phyloP scores from a whole-genome alignment of 92 coral and sea anemone genomes.

The Muricea muricata region DNA sequence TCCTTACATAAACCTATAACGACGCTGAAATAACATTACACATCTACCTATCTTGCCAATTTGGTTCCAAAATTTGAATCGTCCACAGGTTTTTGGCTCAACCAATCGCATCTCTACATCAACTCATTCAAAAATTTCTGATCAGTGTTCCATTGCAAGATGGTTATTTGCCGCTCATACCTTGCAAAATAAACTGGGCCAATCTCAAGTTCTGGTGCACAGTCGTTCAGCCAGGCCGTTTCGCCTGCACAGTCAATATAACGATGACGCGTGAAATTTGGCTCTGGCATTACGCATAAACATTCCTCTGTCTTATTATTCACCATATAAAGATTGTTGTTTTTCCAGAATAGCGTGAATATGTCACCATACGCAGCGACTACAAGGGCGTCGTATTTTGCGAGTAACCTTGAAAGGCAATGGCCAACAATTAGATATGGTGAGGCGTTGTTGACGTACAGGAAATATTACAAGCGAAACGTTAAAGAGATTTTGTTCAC shows the following conservation, averaged over 20 bases:
- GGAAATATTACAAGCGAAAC: too few species aligned
- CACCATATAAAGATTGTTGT: constrained; percentile 69
- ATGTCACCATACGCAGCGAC: constrained; percentile 85
- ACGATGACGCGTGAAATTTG: constrained; percentile 81
- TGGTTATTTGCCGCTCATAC: background rate
- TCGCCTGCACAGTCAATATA: constrained; percentile 84
- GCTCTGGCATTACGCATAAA: constrained; percentile 70
- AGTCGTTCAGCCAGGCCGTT: constrained; percentile 71
- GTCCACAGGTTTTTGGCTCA: too few species aligned
- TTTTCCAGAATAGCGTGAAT: constrained; percentile 78
- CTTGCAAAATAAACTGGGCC: constrained; percentile 12
- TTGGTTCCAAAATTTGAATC: too few species aligned
- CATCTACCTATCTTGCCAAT: too few species aligned
- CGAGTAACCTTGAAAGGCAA: constrained; percentile 64
- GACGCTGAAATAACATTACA: too few species aligned
- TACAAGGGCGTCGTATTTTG: constrained; percentile 70
- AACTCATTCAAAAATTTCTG: too few species aligned
- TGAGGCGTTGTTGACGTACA: too few species aligned
- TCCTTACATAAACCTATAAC: too few species aligned
- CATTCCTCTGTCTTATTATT: constrained; percentile 75
- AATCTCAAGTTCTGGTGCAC: constrained; percentile 44
- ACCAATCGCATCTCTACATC: too few species aligned
- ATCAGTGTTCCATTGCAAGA: background rate
- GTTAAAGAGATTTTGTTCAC: too few species aligned
- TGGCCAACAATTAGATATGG: background rate